These are phyloP conservation scores for Sebastes umbrosus DNA, from an alignment of 2,797 vertebrate genomes.

Conservation along the genomic window DNA sequence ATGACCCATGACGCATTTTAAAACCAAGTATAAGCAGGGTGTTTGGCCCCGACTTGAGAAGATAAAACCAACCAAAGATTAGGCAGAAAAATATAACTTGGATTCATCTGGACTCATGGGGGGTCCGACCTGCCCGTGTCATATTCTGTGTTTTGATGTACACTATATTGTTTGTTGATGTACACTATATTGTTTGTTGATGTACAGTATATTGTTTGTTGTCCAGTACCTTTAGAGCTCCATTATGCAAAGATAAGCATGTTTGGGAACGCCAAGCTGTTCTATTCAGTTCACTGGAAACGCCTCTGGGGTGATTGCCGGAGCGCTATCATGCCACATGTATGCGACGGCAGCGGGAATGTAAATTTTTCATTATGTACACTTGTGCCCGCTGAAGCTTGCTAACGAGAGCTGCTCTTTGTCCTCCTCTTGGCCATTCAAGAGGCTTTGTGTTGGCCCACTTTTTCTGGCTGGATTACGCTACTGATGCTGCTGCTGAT, in stretches of 20 bases:
- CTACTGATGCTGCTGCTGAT: background rate
- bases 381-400: conserved; percentile 61
- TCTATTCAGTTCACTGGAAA: conserved; percentile 10
- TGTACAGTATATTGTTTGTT: background rate
- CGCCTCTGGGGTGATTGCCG: conserved; percentile 21
- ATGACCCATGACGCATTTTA: background rate
- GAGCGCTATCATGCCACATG: conserved; percentile 33
- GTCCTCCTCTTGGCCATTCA: conserved; percentile 56
- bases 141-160: background rate
- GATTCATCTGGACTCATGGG: background rate
- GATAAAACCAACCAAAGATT: background rate
- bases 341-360: conserved; percentile 42
- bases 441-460: conserved; percentile 60
- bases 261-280: conserved; percentile 50
- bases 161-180: background rate
- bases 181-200: background rate
- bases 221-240: background rate
- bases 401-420: conserved; percentile 62
- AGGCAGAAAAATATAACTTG: too few relatives aligned
- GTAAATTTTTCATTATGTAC: conserved; percentile 66
- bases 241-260: conserved; percentile 9
- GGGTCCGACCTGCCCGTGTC: background rate
- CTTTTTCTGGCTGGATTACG: conserved; percentile 34
- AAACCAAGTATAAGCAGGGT: background rate
- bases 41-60: rapidly evolving